Evolutionary conservation across 37 sponge, comb jelly and placozoan genomes (phyloP).

Genomic region (Lycopodina hypogea): DNA sequence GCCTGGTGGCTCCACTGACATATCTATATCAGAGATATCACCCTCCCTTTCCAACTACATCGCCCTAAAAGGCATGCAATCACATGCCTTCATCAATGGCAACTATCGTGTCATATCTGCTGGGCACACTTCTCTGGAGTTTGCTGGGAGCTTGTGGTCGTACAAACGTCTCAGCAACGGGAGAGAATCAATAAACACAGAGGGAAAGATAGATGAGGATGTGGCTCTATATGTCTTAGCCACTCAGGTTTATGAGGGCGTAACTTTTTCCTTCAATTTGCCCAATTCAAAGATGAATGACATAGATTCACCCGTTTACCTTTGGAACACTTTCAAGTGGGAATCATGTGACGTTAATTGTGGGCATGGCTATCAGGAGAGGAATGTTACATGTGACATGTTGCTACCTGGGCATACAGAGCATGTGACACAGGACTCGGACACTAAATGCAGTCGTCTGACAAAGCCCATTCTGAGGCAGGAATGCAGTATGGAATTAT

Average conservation of each 20-base stretch:
- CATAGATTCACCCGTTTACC: background rate
- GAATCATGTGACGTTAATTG: background rate
- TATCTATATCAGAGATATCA: background rate
- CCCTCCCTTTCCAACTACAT: slow-evolving; percentile 11
- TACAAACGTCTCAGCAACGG: background rate
- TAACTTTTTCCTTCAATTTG: slow-evolving; percentile 14
- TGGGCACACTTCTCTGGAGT: background rate
- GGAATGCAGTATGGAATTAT: slow-evolving; percentile 17
- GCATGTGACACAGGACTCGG: background rate
- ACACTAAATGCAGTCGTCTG: background rate
- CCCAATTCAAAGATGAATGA: background rate
- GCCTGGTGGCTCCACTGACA: slow-evolving; percentile 28
- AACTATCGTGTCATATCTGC: background rate
- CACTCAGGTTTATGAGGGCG: slow-evolving; percentile 2
- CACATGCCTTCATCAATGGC: background rate
- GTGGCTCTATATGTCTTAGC: slow-evolving; percentile 14
- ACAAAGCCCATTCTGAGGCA: background rate
- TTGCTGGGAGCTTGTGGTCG: slow-evolving; percentile 27
- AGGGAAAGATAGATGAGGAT: slow-evolving; percentile 11
- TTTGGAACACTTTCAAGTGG: slow-evolving; percentile 19
- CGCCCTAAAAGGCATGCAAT: background rate
- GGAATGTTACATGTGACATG: slow-evolving; percentile 10
- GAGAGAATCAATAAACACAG: slow-evolving; percentile 19
- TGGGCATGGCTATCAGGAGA: slow-evolving; percentile 7
- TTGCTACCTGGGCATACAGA: background rate